Conservation (phyloP, 2,113 vertebrate genomes). For the Aplodontia rufa region DNA sequence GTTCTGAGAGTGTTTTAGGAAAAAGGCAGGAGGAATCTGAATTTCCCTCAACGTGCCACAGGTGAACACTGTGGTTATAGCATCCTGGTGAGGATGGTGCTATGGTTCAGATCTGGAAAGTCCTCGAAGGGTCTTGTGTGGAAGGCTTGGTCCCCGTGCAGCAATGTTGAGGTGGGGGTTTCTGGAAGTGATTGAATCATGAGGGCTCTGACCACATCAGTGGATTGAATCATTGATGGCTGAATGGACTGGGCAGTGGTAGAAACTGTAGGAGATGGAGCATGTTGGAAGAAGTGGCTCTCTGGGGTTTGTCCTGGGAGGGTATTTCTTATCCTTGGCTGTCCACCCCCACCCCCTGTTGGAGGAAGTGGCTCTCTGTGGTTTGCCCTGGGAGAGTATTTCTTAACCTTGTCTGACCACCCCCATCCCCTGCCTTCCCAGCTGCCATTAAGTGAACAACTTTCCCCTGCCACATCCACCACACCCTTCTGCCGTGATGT, state of each 20-base stretch:
- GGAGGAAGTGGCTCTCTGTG: background rate
- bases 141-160: background rate
- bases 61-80: background rate
- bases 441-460: too few relatives aligned
- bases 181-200: background rate
- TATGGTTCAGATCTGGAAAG: background rate
- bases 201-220: too few relatives aligned
- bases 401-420: too few relatives aligned
- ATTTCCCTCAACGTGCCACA: too few relatives aligned
- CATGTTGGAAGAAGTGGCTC: background rate
- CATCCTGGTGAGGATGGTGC: background rate
- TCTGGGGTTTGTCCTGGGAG: background rate
- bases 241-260: background rate
- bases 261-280: background rate
- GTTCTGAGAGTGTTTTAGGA: background rate
- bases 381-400: too few relatives aligned
- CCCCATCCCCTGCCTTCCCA: too few relatives aligned
- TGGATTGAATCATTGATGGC: too few relatives aligned
- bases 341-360: rapidly evolving
- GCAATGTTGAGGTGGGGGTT: background rate
- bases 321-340: background rate
- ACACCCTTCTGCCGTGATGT: too few relatives aligned
- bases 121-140: too few relatives aligned
- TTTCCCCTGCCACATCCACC: too few relatives aligned
- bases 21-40: background rate